These are phyloP conservation scores for Drosophila busckii DNA, from an alignment of 1,140 invertebrate species.

Conservation along the genomic window DNA sequence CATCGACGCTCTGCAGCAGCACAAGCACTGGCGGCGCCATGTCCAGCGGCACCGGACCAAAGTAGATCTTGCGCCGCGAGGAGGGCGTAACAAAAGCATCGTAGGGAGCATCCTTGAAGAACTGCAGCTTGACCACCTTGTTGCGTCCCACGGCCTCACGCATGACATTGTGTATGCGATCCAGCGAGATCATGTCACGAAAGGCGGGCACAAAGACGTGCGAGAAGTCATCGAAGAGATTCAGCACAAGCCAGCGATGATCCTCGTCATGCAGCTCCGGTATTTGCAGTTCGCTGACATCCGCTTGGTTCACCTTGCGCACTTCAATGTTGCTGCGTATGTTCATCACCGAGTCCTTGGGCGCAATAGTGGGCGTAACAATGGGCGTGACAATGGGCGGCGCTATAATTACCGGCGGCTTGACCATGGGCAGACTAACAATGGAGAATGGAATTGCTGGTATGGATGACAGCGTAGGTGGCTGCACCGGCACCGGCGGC, in stretches of 20 bases:
- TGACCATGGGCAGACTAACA: too few species aligned
- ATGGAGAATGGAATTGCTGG: too few species aligned
- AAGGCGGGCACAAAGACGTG: slow-evolving; percentile 73
- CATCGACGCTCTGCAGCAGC: slow-evolving; percentile 68
- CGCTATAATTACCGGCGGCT: too few species aligned
- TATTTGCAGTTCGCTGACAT: slow-evolving; percentile 51
- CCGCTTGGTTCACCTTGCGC: slow-evolving; percentile 46
- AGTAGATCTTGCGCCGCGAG: slow-evolving; percentile 59
- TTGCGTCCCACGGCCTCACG: slow-evolving; percentile 39
- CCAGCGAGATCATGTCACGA: slow-evolving; percentile 55
- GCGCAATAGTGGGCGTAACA: too few species aligned
- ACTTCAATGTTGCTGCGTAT: slow-evolving; percentile 65
- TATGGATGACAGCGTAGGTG: too few species aligned
- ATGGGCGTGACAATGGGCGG: too few species aligned
- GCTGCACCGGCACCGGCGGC: not conserved
- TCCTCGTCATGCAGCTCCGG: slow-evolving; percentile 38
- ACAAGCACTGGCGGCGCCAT: slow-evolving; percentile 53
- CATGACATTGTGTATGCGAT: slow-evolving; percentile 65
- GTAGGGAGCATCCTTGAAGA: slow-evolving; percentile 55
- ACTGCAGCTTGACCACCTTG: slow-evolving; percentile 66
- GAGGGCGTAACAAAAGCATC: slow-evolving; percentile 66
- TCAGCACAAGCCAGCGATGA: slow-evolving; percentile 70
- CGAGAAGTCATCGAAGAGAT: slow-evolving; percentile 70
- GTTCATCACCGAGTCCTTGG: slow-evolving; percentile 7
- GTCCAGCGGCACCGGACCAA: slow-evolving; percentile 57